Conservation (phyloP, 2,113 vertebrate species). For the Andinoacara biseriatus region DNA sequence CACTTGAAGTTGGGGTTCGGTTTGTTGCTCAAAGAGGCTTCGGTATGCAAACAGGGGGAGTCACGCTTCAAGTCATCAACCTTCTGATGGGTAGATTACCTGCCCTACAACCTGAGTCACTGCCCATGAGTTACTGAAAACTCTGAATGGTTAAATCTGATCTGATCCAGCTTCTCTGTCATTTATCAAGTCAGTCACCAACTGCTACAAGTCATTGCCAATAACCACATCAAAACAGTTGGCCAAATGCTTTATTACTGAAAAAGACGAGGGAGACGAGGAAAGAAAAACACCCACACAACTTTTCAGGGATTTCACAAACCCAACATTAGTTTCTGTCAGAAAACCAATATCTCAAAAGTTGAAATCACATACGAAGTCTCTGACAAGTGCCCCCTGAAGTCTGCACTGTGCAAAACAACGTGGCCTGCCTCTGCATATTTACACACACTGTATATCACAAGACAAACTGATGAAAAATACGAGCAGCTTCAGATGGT, state of each 20-base stretch:
- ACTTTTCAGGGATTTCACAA: slow-evolving; percentile 39
- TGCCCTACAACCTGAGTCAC: not conserved
- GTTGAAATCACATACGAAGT: slow-evolving; percentile 58
- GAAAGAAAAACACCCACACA: not conserved
- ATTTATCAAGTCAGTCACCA: slow-evolving; percentile 13
- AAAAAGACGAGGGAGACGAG: slow-evolving; percentile 40
- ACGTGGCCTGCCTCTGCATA: slow-evolving; percentile 35
- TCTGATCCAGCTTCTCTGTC: slow-evolving; percentile 27
- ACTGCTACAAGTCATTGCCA: slow-evolving; percentile 11
- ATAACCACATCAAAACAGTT: slow-evolving; percentile 2
- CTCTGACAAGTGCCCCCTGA: slow-evolving; percentile 33
- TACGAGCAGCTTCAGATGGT: slow-evolving; percentile 34
- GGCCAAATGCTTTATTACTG: not conserved
- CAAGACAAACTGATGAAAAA: slow-evolving; percentile 63
- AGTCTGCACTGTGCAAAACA: slow-evolving; percentile 38
- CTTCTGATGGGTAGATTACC: not conserved
- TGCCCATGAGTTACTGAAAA: slow-evolving; percentile 3
- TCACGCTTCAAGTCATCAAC: not conserved
- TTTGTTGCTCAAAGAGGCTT: not conserved
- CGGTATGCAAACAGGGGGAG: not conserved
- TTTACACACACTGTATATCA: slow-evolving; percentile 28
- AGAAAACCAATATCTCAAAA: slow-evolving; percentile 51
- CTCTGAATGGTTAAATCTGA: not conserved
- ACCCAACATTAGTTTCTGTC: slow-evolving; percentile 40
- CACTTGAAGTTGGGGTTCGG: not conserved